Evolutionary conservation across 2,113 vertebrate genomes (phyloP).

Genomic region (Lycaon pictus): DNA sequence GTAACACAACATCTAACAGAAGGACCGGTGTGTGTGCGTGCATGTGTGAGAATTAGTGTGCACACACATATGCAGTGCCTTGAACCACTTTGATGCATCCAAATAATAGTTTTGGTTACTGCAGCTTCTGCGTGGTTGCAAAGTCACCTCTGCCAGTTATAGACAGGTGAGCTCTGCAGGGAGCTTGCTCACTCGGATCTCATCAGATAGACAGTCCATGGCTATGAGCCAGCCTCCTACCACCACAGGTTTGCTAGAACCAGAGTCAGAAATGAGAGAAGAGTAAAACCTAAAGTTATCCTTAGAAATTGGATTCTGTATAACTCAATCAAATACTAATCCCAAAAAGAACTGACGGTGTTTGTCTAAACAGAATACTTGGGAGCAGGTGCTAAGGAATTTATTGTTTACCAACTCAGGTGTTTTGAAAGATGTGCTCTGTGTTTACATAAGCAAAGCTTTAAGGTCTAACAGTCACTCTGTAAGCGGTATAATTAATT

Average conservation of each 20-base stretch:
- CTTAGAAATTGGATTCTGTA: background rate
- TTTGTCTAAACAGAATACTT: background rate
- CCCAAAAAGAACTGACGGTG: background rate
- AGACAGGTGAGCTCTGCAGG: background rate
- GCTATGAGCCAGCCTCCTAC: background rate
- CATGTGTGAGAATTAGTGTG: background rate
- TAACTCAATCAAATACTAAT: background rate
- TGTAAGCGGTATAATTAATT: background rate
- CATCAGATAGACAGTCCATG: background rate
- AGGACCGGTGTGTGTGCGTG: too few species aligned
- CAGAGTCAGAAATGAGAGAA: background rate
- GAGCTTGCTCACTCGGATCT: background rate
- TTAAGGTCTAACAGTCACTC: too few species aligned
- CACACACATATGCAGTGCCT: background rate
- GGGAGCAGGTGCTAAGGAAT: background rate
- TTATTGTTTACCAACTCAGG: background rate
- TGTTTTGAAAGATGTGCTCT: background rate
- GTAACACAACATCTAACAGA: background rate
- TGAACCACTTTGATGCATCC: background rate
- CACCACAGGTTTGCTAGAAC: background rate
- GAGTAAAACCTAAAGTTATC: background rate
- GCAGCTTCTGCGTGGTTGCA: background rate
- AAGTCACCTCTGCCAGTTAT: rapidly evolving
- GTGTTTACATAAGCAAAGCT: background rate
- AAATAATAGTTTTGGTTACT: background rate